phyloP scores from a whole-genome alignment of 2,888 invertebrate genomes.

The Colletes collaris region DNA sequence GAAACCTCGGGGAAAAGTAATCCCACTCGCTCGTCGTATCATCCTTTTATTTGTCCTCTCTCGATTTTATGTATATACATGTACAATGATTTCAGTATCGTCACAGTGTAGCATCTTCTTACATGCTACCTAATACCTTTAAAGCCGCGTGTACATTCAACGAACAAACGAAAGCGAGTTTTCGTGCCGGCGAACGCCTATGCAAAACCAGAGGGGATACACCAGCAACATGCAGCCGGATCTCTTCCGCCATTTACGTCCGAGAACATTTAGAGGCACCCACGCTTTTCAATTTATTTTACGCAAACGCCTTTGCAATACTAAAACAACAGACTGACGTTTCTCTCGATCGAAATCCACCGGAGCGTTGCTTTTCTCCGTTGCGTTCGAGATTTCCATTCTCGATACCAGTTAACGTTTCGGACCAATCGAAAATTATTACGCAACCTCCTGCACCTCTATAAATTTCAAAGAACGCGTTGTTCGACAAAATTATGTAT shows the following conservation, averaged over 20 bases:
- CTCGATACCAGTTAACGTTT: not conserved
- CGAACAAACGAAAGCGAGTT: constrained; percentile 28
- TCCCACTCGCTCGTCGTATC: constrained; percentile 44
- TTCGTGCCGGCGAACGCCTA: constrained; percentile 5
- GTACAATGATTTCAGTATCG: constrained; percentile 65
- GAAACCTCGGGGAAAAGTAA: constrained; percentile 34
- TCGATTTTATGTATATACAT: constrained; percentile 66
- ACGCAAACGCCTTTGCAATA: not conserved
- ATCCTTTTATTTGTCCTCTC: constrained; percentile 60
- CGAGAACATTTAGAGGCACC: not conserved
- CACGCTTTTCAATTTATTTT: constrained; percentile 2
- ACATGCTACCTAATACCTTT: constrained; percentile 60
- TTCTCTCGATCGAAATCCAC: not conserved
- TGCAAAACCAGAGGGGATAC: not conserved
- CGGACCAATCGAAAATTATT: no score
- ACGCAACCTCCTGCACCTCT: no score
- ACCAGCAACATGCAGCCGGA: not conserved
- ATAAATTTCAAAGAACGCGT: no score
- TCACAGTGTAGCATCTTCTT: constrained; percentile 54
- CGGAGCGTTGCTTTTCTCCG: not conserved
- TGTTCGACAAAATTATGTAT: no score
- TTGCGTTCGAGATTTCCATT: not conserved
- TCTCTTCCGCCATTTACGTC: constrained; percentile 3
- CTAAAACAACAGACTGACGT: not conserved
- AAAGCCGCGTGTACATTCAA: constrained; percentile 14